Evolutionary conservation across 2,888 invertebrate genomes (phyloP), one percentile per base, ranked within the genome.

Genomic region (Apodemia duryi): DNA sequence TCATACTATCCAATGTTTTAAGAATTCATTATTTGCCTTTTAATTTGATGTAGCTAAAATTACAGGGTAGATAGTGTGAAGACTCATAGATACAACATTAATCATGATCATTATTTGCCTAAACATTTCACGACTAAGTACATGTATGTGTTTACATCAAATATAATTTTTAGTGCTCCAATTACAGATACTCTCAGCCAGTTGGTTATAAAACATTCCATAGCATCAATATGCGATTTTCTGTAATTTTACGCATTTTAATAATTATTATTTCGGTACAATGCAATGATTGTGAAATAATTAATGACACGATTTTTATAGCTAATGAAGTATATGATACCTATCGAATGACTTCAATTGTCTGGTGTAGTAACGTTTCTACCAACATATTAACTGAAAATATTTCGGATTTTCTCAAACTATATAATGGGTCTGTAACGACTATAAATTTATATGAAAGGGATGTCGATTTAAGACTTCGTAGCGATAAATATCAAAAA

Each of bases 261-360:
- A 46, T 46, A 46, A 46, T 13, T 13, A 5, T 46, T 13, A 13
- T 11, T 4, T 46, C 6, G 13, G 46, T 46, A 46, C 46, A 4
- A 46, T 13, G 46, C 51, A 32, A 66, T 60, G 46, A 71, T 70
- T 68, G 70, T 70, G 5, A 64, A 72, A 29, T 67, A 79, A 68
- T 74, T 57, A 69, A 79, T 54, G 74, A 71, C 52, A 79, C 81
- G 2, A 71, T 76, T 43, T 62, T 65, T 7, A 67, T 81, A 66
- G 77, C 81, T 32, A 80, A 76, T 66, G 70, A 75, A 35, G 75
- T 72, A 46, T 86, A 79, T 68, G 62, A 69, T 35, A 64, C 65
- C 2, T 65, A 75, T 46, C 70, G 70, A 35, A 68, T 72, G 2
- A 83, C 81, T 0, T 72, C 78, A 2, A 73, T 86, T 0, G 72